A percentile compares a stretch with the other conserved stretches of the same genome.
phyloP scores from a whole-genome alignment of 1,140 invertebrate species.

The Arctopsyche grandis region DNA sequence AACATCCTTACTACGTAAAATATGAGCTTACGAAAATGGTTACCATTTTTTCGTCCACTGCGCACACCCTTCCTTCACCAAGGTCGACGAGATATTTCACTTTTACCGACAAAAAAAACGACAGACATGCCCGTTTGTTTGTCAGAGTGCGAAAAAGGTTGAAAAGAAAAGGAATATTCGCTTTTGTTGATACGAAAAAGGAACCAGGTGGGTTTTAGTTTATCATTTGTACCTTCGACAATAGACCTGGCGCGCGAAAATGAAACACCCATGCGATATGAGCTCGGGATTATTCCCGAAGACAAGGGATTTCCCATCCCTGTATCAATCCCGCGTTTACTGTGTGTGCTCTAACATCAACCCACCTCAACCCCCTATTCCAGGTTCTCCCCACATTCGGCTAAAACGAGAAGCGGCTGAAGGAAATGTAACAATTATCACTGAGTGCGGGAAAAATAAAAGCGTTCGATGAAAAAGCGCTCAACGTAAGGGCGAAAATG shows the following conservation, averaged over 20 bases:
- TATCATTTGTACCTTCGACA: constrained; percentile 52
- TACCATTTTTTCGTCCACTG: too few species aligned
- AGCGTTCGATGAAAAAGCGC: constrained; percentile 32
- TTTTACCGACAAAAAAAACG: neutral
- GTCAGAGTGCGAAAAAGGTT: neutral
- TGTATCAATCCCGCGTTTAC: neutral
- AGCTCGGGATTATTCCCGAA: constrained; percentile 45
- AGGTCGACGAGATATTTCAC: neutral
- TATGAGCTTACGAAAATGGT: too few species aligned
- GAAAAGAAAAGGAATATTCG: constrained; percentile 4
- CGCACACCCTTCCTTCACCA: too few species aligned
- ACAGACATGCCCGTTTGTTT: neutral
- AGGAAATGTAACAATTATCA: constrained; percentile 45
- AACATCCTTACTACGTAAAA: too few species aligned
- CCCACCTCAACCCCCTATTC: neutral
- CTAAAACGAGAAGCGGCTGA: constrained; percentile 7
- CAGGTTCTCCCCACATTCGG: neutral
- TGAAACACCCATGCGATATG: constrained; percentile 45
- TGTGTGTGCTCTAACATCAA: neutral
- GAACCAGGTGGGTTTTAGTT: constrained; percentile 47
- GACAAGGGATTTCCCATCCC: constrained; percentile 40
- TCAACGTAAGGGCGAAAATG: constrained; percentile 2
- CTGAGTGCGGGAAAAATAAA: constrained; percentile 31
- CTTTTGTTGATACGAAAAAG: constrained; percentile 7
- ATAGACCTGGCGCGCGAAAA: constrained; percentile 41